A percentile compares a stretch with the other conserved stretches of the same genome.
Evolutionary conservation across 2,888 invertebrate genomes (phyloP).

Genomic region (Pterostichus madidus): DNA sequence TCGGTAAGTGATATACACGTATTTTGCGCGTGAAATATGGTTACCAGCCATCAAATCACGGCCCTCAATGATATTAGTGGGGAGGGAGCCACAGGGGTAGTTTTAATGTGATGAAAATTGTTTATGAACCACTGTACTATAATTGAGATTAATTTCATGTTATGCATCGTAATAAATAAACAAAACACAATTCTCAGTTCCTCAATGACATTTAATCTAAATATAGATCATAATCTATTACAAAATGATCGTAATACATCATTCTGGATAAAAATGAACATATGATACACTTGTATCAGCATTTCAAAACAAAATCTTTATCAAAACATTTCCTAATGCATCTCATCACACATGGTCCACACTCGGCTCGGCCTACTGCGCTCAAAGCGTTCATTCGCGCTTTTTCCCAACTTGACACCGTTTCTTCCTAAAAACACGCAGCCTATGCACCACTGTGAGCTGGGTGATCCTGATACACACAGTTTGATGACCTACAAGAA

Average conservation of each 20-base stretch:
- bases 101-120: no score
- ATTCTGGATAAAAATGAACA: conserved; percentile 6
- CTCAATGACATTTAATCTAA: neutral
- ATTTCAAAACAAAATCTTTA: conserved; percentile 39
- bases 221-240: conserved; percentile 1
- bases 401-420: conserved; percentile 36
- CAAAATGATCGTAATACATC: neutral
- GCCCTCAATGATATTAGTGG: no score
- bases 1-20: no score
- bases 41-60: no score
- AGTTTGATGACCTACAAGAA: conserved; percentile 36
- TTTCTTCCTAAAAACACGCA: conserved; percentile 17
- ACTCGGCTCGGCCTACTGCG: neutral
- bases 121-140: no score
- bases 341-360: conserved; percentile 16
- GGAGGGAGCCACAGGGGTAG: no score
- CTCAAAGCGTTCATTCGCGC: conserved; percentile 11
- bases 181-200: no score
- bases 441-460: neutral
- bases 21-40: no score
- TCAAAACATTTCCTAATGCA: conserved; percentile 16
- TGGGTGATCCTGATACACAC: neutral
- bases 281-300: neutral
- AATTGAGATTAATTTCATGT: no score
- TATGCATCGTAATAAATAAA: no score